phyloP scores from a whole-genome alignment of 2,113 vertebrate genomes.

The Callaeas wilsoni region DNA sequence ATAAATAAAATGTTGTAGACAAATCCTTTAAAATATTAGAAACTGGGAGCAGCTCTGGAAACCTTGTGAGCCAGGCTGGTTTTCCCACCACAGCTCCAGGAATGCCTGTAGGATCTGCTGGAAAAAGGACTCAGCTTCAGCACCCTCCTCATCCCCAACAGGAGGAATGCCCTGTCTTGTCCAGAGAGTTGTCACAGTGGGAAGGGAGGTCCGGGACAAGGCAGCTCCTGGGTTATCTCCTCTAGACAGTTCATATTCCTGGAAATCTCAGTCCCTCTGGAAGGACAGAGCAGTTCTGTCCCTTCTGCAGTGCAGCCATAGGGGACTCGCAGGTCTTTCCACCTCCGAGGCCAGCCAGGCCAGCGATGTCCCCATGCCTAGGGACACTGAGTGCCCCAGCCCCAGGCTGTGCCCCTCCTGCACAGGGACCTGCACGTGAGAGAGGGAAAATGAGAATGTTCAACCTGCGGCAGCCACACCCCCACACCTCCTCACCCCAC shows the following conservation, averaged over 20 bases:
- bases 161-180: not conserved
- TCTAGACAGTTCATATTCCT: not conserved
- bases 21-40: not conserved
- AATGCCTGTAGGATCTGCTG: not conserved
- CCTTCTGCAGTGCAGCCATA: not conserved
- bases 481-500: not conserved
- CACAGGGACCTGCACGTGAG: fast-evolving
- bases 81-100: not conserved
- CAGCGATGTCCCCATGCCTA: fast-evolving
- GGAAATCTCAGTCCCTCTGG: not conserved
- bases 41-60: not conserved
- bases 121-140: not conserved
- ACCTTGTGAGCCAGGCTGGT: not conserved
- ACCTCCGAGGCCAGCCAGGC: not conserved
- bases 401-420: not conserved
- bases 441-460: not conserved
- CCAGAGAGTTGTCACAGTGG: fast-evolving
- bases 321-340: not conserved
- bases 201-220: not conserved
- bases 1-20: not conserved
- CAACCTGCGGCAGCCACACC: not conserved
- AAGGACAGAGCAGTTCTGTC: fast-evolving
- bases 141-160: fast-evolving
- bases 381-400: not conserved
- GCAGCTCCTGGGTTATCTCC: not conserved